A percentile compares a stretch with the other conserved stretches of the same genome.
These are phyloP conservation scores for Cheilosia pagana DNA, from an alignment of 2,888 invertebrate genomes.

Conservation along the genomic window DNA sequence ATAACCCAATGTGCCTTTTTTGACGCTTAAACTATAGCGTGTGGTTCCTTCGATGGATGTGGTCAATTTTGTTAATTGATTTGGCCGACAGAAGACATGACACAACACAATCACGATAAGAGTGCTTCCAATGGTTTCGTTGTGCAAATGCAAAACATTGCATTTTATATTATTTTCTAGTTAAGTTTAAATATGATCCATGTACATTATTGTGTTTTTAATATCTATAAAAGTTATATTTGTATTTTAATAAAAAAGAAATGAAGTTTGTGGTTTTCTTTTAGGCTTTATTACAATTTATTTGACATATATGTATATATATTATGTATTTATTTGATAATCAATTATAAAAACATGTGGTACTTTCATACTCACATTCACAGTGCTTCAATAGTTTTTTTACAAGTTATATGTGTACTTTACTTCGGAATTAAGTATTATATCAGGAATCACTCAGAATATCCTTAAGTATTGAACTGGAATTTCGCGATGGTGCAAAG, in stretches of 20 bases:
- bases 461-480: constrained; percentile 83
- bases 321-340: constrained; percentile 42
- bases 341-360: constrained; percentile 66
- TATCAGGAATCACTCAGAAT: constrained; percentile 83
- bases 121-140: no score
- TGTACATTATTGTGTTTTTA: background rate
- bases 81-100: no score
- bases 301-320: constrained; percentile 15
- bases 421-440: constrained; percentile 55
- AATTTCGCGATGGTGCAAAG: constrained; percentile 82
- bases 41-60: no score
- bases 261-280: background rate
- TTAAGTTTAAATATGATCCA: background rate
- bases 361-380: constrained; percentile 45
- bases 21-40: no score
- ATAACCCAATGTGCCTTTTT: no score
- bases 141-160: no score
- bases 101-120: no score
- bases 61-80: no score
- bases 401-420: constrained; percentile 35
- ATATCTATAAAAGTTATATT: background rate
- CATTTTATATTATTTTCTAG: background rate
- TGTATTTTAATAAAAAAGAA: background rate
- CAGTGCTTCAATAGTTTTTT: constrained; percentile 59
- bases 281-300: constrained; percentile 50